Percentiles rank a stretch among this genome's conserved stretches.
Evolutionary conservation across 2,888 invertebrate genomes (phyloP).

Genomic region (Dimorphilus gyrociliatus): DNA sequence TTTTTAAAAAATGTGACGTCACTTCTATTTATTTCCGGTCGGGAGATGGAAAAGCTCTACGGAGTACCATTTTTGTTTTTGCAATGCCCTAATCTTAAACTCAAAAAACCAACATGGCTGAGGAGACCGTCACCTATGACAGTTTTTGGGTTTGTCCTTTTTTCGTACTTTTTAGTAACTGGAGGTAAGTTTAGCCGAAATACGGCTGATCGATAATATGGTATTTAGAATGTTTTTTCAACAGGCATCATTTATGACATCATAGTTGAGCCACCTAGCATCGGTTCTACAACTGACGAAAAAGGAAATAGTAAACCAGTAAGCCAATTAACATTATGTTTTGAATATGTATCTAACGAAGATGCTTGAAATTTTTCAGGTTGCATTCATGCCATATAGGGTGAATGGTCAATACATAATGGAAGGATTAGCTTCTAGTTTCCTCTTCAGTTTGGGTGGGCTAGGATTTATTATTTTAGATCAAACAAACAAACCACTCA

Average conservation of each 20-base stretch:
- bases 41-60: constrained; percentile 33
- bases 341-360: no score
- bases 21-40: no score
- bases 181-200: constrained; percentile 67
- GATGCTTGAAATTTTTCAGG: no score
- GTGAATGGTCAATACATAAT: constrained; percentile 98
- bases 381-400: constrained; percentile 93
- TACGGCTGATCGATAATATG: no score
- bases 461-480: constrained; percentile 90
- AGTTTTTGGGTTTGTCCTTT: constrained; percentile 68
- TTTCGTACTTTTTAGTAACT: constrained; percentile 90
- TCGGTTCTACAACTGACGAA: constrained; percentile 89
- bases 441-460: constrained; percentile 87
- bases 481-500: constrained; percentile 73
- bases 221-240: constrained; percentile 5
- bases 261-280: constrained; percentile 90
- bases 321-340: constrained; percentile 33
- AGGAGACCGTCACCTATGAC: constrained; percentile 83
- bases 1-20: no score
- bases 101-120: constrained; percentile 80
- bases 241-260: constrained; percentile 95
- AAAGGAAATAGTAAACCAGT: constrained; percentile 88
- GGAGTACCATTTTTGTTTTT: constrained; percentile 62
- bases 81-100: constrained; percentile 75
- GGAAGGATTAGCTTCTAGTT: constrained; percentile 94